Conservation (phyloP, 2,888 invertebrate species). For the Xestia xanthographa region DNA sequence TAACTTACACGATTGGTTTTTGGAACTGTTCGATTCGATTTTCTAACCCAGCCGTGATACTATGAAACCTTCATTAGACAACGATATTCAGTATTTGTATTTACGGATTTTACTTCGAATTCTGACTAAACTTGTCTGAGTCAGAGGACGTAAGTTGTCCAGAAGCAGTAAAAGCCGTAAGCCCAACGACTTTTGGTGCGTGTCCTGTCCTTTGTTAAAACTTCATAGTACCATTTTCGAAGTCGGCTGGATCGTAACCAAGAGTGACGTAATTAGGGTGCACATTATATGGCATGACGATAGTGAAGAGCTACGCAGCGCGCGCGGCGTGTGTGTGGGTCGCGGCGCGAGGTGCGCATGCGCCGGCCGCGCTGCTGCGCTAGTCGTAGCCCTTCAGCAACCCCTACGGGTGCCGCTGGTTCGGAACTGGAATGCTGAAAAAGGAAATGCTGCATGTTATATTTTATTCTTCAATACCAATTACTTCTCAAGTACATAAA, state of each 20-base stretch:
- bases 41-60: conserved; percentile 23
- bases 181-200: neutral
- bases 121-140: neutral
- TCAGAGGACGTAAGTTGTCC: neutral
- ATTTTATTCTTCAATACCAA: neutral
- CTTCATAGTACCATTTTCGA: conserved; percentile 16
- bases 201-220: neutral
- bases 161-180: neutral
- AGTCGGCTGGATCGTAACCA: conserved; percentile 18
- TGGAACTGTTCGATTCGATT: conserved; percentile 36
- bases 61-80: conserved; percentile 9
- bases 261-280: conserved; percentile 19
- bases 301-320: conserved; percentile 54
- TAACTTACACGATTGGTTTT: conserved; percentile 46
- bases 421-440: conserved; percentile 84
- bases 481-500: neutral
- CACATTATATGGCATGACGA: conserved; percentile 10
- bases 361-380: conserved; percentile 58
- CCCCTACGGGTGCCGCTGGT: conserved; percentile 84
- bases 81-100: conserved; percentile 12
- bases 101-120: conserved; percentile 3
- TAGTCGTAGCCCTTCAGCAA: conserved; percentile 72
- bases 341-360: conserved; percentile 30
- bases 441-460: conserved; percentile 1
- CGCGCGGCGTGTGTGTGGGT: conserved; percentile 26